These are phyloP conservation scores for Drosophila sechellia DNA, from an alignment of 1,140 invertebrate species.

Conservation along the genomic window DNA sequence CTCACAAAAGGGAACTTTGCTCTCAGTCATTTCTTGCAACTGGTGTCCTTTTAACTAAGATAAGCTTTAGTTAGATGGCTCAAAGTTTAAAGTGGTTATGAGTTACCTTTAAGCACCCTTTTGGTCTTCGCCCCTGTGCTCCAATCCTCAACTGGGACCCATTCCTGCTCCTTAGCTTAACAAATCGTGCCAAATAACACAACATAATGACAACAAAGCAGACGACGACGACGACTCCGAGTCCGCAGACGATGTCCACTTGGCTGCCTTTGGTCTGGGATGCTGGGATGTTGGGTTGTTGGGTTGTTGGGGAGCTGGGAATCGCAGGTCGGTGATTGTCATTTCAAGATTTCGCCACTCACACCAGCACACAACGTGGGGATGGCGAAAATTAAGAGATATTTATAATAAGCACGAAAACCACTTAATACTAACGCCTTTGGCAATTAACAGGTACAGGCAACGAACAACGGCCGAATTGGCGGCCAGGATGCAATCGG, in stretches of 20 bases:
- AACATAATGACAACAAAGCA: slow-evolving; percentile 82
- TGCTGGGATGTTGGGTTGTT: not conserved
- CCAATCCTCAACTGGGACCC: slow-evolving; percentile 9
- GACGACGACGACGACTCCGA: slow-evolving; percentile 46
- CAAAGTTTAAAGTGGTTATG: too few relatives aligned
- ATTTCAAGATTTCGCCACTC: slow-evolving; percentile 75
- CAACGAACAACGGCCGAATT: slow-evolving; percentile 14
- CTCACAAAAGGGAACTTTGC: too few relatives aligned
- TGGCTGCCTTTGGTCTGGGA: slow-evolving; percentile 34
- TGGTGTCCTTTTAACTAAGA: too few relatives aligned
- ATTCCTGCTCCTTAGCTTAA: slow-evolving; percentile 68
- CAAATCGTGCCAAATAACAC: slow-evolving; percentile 84
- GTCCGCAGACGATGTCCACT: slow-evolving; percentile 63
- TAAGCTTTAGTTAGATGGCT: too few relatives aligned
- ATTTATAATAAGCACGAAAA: slow-evolving; percentile 85
- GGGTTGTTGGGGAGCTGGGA: slow-evolving; percentile 12
- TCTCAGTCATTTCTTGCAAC: too few relatives aligned
- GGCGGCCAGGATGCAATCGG: slow-evolving; percentile 47
- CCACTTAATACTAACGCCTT: slow-evolving; percentile 84
- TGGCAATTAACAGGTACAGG: slow-evolving; percentile 84
- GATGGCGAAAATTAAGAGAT: slow-evolving; percentile 83
- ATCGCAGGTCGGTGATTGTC: slow-evolving; percentile 72
- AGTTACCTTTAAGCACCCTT: not conserved
- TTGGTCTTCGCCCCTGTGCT: slow-evolving; percentile 5
- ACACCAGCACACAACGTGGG: slow-evolving; percentile 35